Percentiles rank a stretch among this genome's conserved stretches.
Evolutionary conservation across 1,140 invertebrate species (phyloP).

Genomic region (Eubasilissa regina): DNA sequence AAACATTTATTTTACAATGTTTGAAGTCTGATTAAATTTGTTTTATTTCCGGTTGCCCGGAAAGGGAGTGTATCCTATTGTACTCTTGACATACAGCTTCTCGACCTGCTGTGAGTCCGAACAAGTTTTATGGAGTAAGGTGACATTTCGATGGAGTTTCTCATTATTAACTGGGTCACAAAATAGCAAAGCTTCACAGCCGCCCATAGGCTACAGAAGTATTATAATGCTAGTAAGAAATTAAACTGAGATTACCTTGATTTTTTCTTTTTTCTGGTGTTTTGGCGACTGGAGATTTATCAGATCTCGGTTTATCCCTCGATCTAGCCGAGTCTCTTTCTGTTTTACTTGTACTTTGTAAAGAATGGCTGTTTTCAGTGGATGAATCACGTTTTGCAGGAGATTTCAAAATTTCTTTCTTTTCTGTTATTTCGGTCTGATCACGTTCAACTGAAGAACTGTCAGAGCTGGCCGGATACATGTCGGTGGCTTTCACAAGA

Average conservation of each 20-base stretch:
- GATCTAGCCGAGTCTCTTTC: neutral
- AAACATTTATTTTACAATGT: no score
- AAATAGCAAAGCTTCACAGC: no score
- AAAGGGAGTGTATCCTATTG: no score
- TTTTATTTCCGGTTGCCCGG: no score
- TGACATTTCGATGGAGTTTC: no score
- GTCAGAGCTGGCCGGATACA: slow-evolving; percentile 56
- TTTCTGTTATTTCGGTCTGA: slow-evolving; percentile 43
- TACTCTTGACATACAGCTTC: no score
- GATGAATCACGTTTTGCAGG: neutral
- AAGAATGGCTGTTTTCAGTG: neutral
- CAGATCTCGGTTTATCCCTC: neutral
- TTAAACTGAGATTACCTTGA: neutral
- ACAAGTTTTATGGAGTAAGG: no score
- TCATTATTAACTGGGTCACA: no score
- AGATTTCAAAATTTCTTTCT: slow-evolving; percentile 14
- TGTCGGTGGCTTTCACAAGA: slow-evolving; percentile 67
- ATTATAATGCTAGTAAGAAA: no score
- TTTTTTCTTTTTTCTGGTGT: slow-evolving; percentile 46
- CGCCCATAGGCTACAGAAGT: no score
- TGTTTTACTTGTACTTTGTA: neutral
- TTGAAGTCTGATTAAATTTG: no score
- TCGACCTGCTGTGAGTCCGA: no score
- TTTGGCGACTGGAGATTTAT: neutral
- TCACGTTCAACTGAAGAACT: slow-evolving; percentile 38